These are phyloP conservation scores for Ormyrus labotus DNA, from an alignment of 2,888 invertebrate genomes.

Conservation along the genomic window DNA sequence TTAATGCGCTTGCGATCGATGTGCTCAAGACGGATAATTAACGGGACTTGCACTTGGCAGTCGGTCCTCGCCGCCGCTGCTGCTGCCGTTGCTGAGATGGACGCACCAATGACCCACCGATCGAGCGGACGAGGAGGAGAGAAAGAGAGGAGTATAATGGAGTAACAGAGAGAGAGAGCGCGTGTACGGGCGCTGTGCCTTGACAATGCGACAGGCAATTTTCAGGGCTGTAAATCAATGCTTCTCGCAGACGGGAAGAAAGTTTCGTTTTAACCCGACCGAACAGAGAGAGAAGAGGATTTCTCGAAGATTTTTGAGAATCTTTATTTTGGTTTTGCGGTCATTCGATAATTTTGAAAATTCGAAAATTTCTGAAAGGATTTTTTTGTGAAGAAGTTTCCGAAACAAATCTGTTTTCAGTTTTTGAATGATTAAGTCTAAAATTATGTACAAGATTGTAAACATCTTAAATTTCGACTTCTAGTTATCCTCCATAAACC, in stretches of 20 bases:
- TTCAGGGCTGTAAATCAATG: conserved; percentile 36
- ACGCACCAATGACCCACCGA: conserved; percentile 34
- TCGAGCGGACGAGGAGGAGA: conserved; percentile 1
- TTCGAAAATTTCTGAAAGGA: background rate
- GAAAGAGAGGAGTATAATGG: background rate
- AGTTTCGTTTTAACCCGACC: background rate
- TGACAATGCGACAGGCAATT: conserved; percentile 33
- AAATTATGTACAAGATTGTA: too few relatives aligned
- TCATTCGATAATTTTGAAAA: too few relatives aligned
- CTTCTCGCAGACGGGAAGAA: conserved; percentile 26
- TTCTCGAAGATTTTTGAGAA: background rate
- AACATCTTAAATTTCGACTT: too few relatives aligned
- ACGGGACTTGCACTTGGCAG: conserved; percentile 60
- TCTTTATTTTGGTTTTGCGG: background rate
- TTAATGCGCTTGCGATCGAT: conserved; percentile 66
- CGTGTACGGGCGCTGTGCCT: background rate
- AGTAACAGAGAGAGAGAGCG: background rate
- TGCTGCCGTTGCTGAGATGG: background rate
- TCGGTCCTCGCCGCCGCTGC: background rate
- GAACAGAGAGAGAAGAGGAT: background rate
- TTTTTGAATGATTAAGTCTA: too few relatives aligned
- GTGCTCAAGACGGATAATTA: conserved; percentile 65
- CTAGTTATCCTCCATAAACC: too few relatives aligned
- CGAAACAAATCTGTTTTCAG: background rate
- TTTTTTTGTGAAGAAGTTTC: background rate